These are phyloP conservation scores for Polietes domitor DNA, from an alignment of 2,888 invertebrate genomes.

Conservation along the genomic window DNA sequence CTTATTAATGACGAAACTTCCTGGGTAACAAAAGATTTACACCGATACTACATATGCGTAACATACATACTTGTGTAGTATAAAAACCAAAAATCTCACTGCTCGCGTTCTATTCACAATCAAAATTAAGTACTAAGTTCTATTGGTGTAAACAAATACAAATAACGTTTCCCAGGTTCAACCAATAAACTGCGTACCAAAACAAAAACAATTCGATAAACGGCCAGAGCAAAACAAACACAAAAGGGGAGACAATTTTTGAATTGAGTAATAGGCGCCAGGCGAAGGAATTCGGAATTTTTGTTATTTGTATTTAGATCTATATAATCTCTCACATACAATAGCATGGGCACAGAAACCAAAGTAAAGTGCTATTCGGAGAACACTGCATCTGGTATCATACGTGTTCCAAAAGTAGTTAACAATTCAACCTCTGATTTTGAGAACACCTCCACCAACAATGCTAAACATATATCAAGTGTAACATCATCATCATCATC, in stretches of 20 bases:
- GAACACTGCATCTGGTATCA: slow-evolving; percentile 72
- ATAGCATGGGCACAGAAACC: slow-evolving; percentile 79
- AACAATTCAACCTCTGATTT: slow-evolving; percentile 21
- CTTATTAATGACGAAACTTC: slow-evolving; percentile 32
- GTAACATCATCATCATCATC: slow-evolving; percentile 9
- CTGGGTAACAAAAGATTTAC: not conserved
- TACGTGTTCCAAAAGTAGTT: slow-evolving; percentile 55
- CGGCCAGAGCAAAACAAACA: slow-evolving; percentile 19
- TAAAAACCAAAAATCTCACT: not conserved
- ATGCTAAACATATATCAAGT: slow-evolving; percentile 49
- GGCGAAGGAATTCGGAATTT: not conserved
- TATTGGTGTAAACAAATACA: not conserved
- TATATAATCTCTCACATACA: slow-evolving; percentile 60
- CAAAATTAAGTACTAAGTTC: not conserved
- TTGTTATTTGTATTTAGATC: not conserved
- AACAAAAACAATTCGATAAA: slow-evolving; percentile 13
- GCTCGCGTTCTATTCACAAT: not conserved
- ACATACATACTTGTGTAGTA: not conserved
- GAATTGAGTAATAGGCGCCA: not conserved
- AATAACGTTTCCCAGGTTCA: not conserved
- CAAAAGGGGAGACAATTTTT: not conserved
- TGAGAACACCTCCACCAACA: too few species aligned
- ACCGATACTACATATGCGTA: not conserved
- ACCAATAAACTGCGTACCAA: not conserved
- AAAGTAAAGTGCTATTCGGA: slow-evolving; percentile 77